A percentile compares a stretch with the other conserved stretches of the same genome.
Evolutionary conservation across 64 coral and sea anemone genomes (phyloP).

Genomic region (Dendrophyllia cribrosa): DNA sequence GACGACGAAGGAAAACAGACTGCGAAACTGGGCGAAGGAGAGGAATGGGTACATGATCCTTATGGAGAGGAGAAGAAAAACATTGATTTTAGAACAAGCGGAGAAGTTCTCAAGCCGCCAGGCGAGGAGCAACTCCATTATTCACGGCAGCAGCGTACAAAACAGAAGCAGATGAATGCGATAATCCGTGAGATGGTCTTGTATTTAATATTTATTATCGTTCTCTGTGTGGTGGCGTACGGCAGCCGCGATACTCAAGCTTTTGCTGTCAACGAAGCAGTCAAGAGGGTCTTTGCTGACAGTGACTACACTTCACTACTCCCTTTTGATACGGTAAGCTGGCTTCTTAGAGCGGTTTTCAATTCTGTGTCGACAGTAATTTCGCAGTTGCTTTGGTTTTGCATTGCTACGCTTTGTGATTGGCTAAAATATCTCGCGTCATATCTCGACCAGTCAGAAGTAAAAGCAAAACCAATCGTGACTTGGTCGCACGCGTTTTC

Average conservation of each 20-base stretch:
- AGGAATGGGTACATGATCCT: constrained; percentile 77
- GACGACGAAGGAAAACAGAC: background rate
- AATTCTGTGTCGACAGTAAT: no score
- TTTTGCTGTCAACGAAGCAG: constrained; percentile 2
- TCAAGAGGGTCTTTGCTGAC: background rate
- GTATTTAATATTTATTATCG: constrained; percentile 69
- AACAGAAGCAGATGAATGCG: constrained; percentile 80
- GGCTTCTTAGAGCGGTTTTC: no score
- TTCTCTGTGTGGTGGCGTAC: constrained; percentile 60
- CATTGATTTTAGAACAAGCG: background rate
- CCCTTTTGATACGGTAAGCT: constrained; percentile 31
- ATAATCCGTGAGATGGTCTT: constrained; percentile 77
- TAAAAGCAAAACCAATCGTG: no score
- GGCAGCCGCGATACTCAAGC: constrained; percentile 66
- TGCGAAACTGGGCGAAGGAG: constrained; percentile 50
- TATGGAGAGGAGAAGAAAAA: constrained; percentile 53
- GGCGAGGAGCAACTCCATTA: constrained; percentile 72
- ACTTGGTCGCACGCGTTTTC: no score
- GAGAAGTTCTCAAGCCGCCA: constrained; percentile 46
- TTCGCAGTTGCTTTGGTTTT: no score
- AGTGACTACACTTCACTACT: constrained; percentile 31
- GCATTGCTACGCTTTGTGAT: no score
- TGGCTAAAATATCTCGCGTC: no score
- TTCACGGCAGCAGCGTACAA: constrained; percentile 66
- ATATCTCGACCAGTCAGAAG: no score